Percentiles rank a stretch among this genome's conserved stretches.
Conservation (phyloP, 1,140 invertebrate genomes). For the Drosophila repleta region DNA sequence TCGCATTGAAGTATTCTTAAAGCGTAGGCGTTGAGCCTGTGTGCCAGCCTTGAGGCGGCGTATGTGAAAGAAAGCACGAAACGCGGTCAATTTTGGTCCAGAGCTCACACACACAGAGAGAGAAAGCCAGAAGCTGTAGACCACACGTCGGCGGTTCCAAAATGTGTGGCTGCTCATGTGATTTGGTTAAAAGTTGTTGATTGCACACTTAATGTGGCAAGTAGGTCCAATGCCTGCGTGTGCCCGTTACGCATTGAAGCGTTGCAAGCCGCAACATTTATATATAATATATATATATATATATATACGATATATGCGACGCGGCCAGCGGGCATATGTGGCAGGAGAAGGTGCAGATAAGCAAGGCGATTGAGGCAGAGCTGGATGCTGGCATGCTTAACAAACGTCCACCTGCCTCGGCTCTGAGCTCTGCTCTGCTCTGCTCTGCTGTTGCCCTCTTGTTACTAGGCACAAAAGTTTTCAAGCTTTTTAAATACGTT, state of each 20-base stretch:
- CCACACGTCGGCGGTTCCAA: conserved; percentile 9
- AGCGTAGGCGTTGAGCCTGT: background rate
- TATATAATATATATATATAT: background rate
- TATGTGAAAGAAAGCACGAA: conserved; percentile 15
- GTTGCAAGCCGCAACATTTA: conserved; percentile 27
- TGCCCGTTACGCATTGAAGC: conserved; percentile 32
- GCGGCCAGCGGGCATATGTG: conserved; percentile 16
- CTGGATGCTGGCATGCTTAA: background rate
- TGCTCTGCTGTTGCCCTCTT: conserved; percentile 14
- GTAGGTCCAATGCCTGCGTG: background rate
- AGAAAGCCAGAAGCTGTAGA: background rate
- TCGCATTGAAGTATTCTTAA: background rate
- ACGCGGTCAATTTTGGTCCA: conserved; percentile 9
- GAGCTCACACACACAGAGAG: background rate
- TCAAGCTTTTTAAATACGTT: conserved; percentile 7
- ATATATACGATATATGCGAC: background rate
- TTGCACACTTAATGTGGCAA: conserved; percentile 49
- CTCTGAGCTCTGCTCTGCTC: too few species aligned
- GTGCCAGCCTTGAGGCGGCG: conserved; percentile 1
- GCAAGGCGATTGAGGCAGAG: background rate
- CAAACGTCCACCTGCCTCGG: background rate
- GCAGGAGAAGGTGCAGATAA: background rate
- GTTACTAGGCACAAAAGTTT: conserved; percentile 14
- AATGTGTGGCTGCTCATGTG: conserved; percentile 31
- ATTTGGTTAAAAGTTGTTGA: conserved; percentile 51